phyloP scores from a whole-genome alignment of 2,113 vertebrate species.

The Daubentonia madagascariensis region DNA sequence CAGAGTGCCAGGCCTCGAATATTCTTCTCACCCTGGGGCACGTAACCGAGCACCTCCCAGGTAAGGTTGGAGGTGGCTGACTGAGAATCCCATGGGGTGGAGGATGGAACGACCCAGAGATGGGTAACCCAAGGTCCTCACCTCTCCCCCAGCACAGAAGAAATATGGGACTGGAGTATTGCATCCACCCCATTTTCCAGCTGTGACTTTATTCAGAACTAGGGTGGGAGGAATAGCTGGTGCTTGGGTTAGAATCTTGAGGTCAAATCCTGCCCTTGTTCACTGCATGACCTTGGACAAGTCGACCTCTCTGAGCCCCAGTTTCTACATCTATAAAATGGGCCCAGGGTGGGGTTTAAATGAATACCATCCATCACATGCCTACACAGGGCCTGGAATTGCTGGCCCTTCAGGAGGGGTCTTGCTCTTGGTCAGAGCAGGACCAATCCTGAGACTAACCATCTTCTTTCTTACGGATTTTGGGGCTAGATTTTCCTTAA shows the following conservation, averaged over 20 bases:
- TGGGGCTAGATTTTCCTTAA: background rate
- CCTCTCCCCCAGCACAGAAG: background rate
- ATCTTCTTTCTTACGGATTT: background rate
- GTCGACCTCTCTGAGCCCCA: background rate
- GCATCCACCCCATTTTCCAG: background rate
- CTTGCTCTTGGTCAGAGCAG: background rate
- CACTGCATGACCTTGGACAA: background rate
- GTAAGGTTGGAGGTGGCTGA: background rate
- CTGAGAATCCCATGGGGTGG: background rate
- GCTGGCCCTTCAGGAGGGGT: background rate
- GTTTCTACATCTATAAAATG: background rate
- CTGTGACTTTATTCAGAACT: rapidly evolving
- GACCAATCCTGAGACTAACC: background rate
- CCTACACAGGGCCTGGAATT: background rate
- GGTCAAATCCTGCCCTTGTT: background rate
- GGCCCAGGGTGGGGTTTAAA: background rate
- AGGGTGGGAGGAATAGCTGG: background rate
- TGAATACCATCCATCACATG: rapidly evolving
- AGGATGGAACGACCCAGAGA: background rate
- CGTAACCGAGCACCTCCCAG: background rate
- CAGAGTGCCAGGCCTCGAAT: background rate
- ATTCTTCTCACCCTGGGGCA: background rate
- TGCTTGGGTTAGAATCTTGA: background rate
- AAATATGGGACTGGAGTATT: background rate
- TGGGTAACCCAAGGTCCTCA: no score